Conservation (phyloP, 2,797 vertebrate species). For the Chiroxiphia lanceolata region DNA sequence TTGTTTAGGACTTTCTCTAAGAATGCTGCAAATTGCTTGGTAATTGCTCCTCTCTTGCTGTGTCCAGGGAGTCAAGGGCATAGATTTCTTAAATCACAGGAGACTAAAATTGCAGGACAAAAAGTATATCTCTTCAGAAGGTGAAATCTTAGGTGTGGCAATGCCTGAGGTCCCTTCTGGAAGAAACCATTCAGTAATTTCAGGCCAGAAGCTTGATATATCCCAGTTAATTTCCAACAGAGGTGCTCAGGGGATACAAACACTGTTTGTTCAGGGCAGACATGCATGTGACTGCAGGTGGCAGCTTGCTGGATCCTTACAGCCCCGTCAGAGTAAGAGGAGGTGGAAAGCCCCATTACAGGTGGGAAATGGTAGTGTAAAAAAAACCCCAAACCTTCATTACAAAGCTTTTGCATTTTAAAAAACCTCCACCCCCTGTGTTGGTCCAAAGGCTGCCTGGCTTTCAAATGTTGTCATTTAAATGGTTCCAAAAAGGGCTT, state of each 20-base stretch:
- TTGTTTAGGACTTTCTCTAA: constrained; percentile 16
- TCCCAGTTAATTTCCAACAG: not conserved
- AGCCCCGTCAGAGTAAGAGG: not conserved
- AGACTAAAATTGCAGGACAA: not conserved
- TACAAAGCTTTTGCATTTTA: not conserved
- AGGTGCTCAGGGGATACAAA: not conserved
- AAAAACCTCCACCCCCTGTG: not conserved
- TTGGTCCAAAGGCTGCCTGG: not conserved
- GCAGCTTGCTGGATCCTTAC: not conserved
- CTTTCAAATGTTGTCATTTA: not conserved
- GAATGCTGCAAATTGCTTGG: constrained; percentile 3
- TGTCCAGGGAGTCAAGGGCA: not conserved
- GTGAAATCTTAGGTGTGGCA: not conserved
- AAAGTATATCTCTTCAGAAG: not conserved
- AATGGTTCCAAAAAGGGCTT: not conserved
- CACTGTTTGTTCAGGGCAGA: not conserved
- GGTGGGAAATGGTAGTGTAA: not conserved
- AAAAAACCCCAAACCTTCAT: not conserved
- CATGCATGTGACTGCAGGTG: fast-evolving
- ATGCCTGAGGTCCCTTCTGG: not conserved
- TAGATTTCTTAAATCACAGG: not conserved
- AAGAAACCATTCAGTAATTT: not conserved
- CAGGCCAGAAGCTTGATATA: not conserved
- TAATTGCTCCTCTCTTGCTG: constrained; percentile 16
- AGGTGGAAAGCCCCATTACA: not conserved